Evolutionary conservation across 2,113 vertebrate genomes (phyloP), one percentile per base, ranked within the genome.

Genomic region (Hyla sarda): DNA sequence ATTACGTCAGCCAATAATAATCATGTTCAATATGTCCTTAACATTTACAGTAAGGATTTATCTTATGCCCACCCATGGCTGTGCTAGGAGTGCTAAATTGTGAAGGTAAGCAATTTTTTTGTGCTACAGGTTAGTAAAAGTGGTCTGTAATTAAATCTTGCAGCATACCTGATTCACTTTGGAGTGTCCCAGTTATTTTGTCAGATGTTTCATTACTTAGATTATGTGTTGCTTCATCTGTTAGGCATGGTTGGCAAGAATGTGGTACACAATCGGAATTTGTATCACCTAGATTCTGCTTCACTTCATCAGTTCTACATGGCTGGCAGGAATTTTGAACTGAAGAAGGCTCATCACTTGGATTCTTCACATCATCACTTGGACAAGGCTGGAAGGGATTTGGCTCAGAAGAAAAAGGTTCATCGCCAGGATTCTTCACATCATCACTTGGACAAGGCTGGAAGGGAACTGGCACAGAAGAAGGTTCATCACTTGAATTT

Each of bases 111-210:
- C n/a, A n/a, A n/a, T n/a, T n/a, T n/a, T n/a, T n/a, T n/a, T n/a
- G n/a, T n/a, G n/a, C n/a, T n/a, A n/a, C n/a, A n/a, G n/a, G n/a
- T 65, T 30, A 16, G 58, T 25, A 54, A 23, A 58, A 11, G n/a
- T 67, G 60, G 25, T 5, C 14, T 67, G 28, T 32, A 67, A 32
- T 32, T 16, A 67, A 67, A 17, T 14, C 19, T 2, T 60, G 3
- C 8, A 81, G 37, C 60, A 47, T 81, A 81, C 78, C 78, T 81
- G 78, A 28, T 47, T 81, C 78, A 28, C 9, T 21, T 54, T 77
- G 25, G 9, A 21, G 50, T 21, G 8, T 56, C 28, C 30, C 75
- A 32, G 48, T 17, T 21, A 34, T 30, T 76, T 50, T 56, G 48
- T 30, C 19, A 21, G 30, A 34, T 19, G 30, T 17, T 34, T 69